phyloP scores from a whole-genome alignment of 2,888 invertebrate species.

The Drosophila neotestacea region DNA sequence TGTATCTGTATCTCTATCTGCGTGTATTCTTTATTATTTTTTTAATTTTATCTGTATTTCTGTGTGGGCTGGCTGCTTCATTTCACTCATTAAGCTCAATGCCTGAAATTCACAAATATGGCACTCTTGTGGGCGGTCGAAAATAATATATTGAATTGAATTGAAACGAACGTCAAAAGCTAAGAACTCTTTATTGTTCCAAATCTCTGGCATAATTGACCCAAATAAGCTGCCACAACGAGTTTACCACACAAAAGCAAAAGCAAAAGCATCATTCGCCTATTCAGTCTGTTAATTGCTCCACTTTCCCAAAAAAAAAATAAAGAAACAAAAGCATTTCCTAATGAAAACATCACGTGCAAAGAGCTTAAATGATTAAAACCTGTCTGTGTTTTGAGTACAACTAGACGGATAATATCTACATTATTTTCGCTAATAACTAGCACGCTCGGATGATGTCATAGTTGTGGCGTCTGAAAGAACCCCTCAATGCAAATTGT shows the following conservation, averaged over 20 bases:
- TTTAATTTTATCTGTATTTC: slow-evolving; percentile 7
- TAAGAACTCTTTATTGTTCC: slow-evolving; percentile 19
- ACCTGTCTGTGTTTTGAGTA: slow-evolving; percentile 8
- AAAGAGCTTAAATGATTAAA: slow-evolving; percentile 20
- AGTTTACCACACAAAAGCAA: slow-evolving; percentile 6
- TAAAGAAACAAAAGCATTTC: slow-evolving; percentile 21
- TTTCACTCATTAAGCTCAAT: slow-evolving; percentile 30
- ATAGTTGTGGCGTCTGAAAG: slow-evolving; percentile 7
- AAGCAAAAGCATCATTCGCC: slow-evolving; percentile 2
- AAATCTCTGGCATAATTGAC: slow-evolving; percentile 49
- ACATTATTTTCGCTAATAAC: slow-evolving; percentile 3
- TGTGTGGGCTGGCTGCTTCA: slow-evolving; percentile 38
- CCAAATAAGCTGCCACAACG: slow-evolving; percentile 34
- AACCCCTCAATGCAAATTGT: too few species aligned
- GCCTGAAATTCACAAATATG: slow-evolving; percentile 10
- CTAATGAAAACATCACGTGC: slow-evolving; percentile 35
- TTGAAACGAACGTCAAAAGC: slow-evolving; percentile 23
- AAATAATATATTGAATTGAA: slow-evolving; percentile 20
- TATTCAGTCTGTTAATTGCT: slow-evolving; percentile 10
- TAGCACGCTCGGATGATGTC: slow-evolving; percentile 29
- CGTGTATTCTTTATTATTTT: slow-evolving; percentile 23
- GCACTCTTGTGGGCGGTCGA: slow-evolving; percentile 31
- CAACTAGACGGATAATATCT: slow-evolving; percentile 13
- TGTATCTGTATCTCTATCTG: not conserved
- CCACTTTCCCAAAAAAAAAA: slow-evolving; percentile 30